phyloP scores from a whole-genome alignment of 2,888 invertebrate genomes.

The Eupsilia transversa region DNA sequence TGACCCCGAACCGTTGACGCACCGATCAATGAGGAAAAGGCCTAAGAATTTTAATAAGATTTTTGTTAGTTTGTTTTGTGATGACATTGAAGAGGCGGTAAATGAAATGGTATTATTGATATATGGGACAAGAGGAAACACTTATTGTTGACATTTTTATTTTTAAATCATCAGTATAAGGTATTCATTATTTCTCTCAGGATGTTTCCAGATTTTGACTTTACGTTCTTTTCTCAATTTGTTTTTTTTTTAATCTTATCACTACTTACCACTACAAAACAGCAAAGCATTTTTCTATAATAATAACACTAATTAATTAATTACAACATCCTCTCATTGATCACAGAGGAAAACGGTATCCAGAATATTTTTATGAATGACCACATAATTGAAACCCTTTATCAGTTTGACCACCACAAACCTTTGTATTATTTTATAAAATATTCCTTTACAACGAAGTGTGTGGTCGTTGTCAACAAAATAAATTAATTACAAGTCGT shows the following conservation, averaged over 20 bases:
- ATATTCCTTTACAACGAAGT: constrained; percentile 29
- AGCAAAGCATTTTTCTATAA: background rate
- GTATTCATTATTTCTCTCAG: background rate
- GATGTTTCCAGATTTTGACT: background rate
- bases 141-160: background rate
- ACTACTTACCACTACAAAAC: background rate
- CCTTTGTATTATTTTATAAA: constrained; percentile 14
- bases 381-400: constrained; percentile 17
- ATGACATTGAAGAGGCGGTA: background rate
- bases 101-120: background rate
- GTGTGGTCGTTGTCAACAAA: constrained; percentile 42
- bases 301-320: background rate
- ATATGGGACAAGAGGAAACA: background rate
- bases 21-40: no score
- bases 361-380: constrained; percentile 15
- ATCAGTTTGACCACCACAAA: constrained; percentile 15
- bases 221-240: no score
- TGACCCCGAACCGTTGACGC: no score
- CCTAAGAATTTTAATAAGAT: no score
- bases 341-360: constrained; percentile 19
- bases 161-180: background rate
- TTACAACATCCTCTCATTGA: background rate
- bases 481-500: constrained; percentile 35
- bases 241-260: no score
- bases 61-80: background rate